Percentiles rank a stretch among this genome's conserved stretches.
Evolutionary conservation across 2,113 vertebrate species (phyloP).

Genomic region (Microtus ochrogaster): DNA sequence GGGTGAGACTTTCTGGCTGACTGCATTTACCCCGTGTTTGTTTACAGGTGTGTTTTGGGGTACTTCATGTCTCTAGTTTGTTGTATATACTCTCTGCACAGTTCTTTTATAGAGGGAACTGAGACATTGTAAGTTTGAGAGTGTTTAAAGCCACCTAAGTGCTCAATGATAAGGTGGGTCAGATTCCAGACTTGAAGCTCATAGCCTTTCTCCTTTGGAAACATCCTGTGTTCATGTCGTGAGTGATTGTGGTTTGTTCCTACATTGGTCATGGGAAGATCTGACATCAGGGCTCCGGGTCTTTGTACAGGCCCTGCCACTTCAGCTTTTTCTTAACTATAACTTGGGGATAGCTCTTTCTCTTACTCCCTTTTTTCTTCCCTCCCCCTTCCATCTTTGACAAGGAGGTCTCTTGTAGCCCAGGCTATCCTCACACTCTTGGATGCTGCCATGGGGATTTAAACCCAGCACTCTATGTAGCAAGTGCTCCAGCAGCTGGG

Average conservation of each 20-base stretch:
- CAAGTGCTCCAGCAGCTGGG: not conserved
- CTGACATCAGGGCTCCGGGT: not conserved
- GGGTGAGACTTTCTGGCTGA: too few relatives aligned
- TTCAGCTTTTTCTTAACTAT: not conserved
- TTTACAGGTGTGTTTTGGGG: rapidly evolving
- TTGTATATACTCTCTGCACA: rapidly evolving
- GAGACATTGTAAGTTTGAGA: not conserved
- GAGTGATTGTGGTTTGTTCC: not conserved
- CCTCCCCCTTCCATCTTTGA: not conserved
- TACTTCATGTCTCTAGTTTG: not conserved
- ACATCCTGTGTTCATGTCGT: not conserved
- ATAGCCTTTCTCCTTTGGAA: not conserved
- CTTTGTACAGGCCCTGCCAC: too few relatives aligned
- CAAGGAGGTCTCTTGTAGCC: not conserved
- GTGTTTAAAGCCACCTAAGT: not conserved
- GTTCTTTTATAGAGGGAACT: not conserved
- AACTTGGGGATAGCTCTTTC: not conserved
- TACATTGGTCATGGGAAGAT: not conserved
- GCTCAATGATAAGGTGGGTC: not conserved
- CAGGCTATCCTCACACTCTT: not conserved
- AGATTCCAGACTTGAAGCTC: not conserved
- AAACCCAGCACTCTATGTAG: not conserved
- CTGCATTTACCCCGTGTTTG: not conserved
- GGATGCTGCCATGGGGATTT: not conserved
- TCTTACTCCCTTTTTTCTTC: not conserved